Evolutionary conservation across 2,113 vertebrate genomes (phyloP).

Genomic region (Oryzias celebensis): DNA sequence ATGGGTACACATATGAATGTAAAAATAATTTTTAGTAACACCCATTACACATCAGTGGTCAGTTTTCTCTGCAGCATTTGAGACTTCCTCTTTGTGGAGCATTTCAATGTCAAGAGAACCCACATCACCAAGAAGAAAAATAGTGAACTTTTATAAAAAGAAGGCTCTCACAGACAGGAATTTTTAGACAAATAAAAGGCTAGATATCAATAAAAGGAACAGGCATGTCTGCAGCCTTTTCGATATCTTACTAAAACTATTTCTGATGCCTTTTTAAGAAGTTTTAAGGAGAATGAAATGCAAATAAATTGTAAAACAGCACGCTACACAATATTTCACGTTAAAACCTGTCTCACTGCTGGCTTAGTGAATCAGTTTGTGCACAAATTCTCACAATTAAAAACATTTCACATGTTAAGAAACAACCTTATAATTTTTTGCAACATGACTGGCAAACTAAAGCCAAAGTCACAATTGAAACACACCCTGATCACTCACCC

Average conservation of each 20-base stretch:
- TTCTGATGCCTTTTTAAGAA: not conserved
- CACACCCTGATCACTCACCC: constrained; percentile 41
- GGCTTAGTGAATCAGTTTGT: not conserved
- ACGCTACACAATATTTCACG: not conserved
- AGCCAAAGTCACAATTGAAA: constrained; percentile 30
- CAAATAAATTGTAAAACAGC: not conserved
- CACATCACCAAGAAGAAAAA: constrained; percentile 12
- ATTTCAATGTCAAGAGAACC: constrained; percentile 5
- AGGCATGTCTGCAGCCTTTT: too few relatives aligned
- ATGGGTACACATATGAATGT: not conserved
- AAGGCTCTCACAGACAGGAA: not conserved
- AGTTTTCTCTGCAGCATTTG: constrained; percentile 8
- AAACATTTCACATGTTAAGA: not conserved
- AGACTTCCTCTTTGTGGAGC: constrained; percentile 24
- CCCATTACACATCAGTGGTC: constrained; percentile 41
- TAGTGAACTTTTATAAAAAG: not conserved
- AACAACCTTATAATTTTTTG: constrained; percentile 6
- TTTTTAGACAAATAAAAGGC: not conserved
- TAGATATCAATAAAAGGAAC: too few relatives aligned
- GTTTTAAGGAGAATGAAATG: not conserved
- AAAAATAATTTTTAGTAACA: constrained; percentile 37
- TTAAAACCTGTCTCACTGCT: not conserved
- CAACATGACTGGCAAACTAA: constrained; percentile 8
- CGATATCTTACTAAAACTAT: not conserved
- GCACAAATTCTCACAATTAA: not conserved